Base-by-base conservation (phyloP, 1,140 invertebrate species). In the Drosophila bocqueti region DNA sequence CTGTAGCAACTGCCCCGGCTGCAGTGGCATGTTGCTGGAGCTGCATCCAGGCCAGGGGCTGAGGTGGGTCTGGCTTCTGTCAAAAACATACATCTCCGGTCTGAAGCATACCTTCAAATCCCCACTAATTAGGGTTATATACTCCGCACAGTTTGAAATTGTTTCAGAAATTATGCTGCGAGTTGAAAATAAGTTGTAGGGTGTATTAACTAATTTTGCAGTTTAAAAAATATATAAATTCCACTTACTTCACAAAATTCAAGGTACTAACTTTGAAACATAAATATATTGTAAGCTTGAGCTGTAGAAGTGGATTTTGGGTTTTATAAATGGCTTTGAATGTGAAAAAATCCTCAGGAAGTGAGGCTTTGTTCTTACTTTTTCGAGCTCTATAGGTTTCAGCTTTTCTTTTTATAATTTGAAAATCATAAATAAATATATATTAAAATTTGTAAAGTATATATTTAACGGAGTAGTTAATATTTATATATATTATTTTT, bases 21-120 rank as follows among this genome's bases (percentile, higher is more conserved):
- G 50, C 55, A 66, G 42, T 64, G 34, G 76, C 75, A 71, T 47
- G 26, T 38, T 43, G 31, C n/a, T 54, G 46, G 21, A 29, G 45
- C 31, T 62, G 61, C 49, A 57, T 29, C 36, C n/a, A 38, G 16
- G 3, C 55, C 18, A 8, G 29, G 26, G 45, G 36, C 26, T 42
- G 62, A 40, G 21, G 34, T 40, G 36, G 34, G 21, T 40, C 54
- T n/a, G 16, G 34, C 11, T 21, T n/a, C 24, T 34, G 42, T 40
- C 65, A 24, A 31, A 34, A 34, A 49, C 26, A 68, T 18, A 52
- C 18, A 52, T 18, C 10, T 18, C 29, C 6, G 18, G 29, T 52
- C n/a, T 50, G 16, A 31, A 50, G n/a, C 6, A n/a, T 61, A 62
- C 58, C 45, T 49, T 42, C n/a, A 38, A 72, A 29, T 72, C 31